These are phyloP conservation scores for Xenopus laevis DNA, from an alignment of 2,113 vertebrate species.

Conservation along the genomic window DNA sequence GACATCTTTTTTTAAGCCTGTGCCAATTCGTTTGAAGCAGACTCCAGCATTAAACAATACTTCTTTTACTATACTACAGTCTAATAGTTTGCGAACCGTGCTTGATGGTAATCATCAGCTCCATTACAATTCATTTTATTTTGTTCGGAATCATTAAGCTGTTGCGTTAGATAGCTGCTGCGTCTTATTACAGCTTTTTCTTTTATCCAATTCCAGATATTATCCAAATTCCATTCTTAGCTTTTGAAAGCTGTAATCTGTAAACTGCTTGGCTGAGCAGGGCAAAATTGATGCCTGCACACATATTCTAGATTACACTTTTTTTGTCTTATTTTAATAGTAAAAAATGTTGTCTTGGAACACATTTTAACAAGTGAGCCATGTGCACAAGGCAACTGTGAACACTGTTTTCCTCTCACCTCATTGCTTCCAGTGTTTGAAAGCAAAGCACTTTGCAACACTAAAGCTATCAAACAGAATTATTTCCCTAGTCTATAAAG, in stretches of 20 bases:
- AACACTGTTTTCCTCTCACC: too few relatives aligned
- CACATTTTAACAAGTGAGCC: too few relatives aligned
- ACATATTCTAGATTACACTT: too few relatives aligned
- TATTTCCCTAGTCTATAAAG: too few relatives aligned
- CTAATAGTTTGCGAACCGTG: constrained; percentile 71
- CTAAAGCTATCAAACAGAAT: too few relatives aligned
- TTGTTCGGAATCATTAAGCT: constrained; percentile 77
- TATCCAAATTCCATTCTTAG: constrained; percentile 76
- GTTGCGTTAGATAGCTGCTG: constrained; percentile 78
- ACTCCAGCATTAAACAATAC: constrained; percentile 63
- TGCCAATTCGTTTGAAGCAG: constrained; percentile 52
- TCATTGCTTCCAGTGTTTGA: too few relatives aligned
- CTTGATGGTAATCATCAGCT: constrained; percentile 80
- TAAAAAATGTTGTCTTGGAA: too few relatives aligned
- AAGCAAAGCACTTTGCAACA: too few relatives aligned
- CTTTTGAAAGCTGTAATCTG: constrained; percentile 48
- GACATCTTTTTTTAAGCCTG: constrained; percentile 73
- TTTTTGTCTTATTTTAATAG: too few relatives aligned
- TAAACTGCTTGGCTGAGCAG: constrained; percentile 21
- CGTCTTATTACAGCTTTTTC: constrained; percentile 80
- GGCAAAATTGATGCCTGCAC: not conserved
- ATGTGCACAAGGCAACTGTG: too few relatives aligned
- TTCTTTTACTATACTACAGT: constrained; percentile 77
- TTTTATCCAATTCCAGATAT: constrained; percentile 83
- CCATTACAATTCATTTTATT: constrained; percentile 86